phyloP scores from a whole-genome alignment of 1,140 invertebrate genomes.

The Drosophila elegans region DNA sequence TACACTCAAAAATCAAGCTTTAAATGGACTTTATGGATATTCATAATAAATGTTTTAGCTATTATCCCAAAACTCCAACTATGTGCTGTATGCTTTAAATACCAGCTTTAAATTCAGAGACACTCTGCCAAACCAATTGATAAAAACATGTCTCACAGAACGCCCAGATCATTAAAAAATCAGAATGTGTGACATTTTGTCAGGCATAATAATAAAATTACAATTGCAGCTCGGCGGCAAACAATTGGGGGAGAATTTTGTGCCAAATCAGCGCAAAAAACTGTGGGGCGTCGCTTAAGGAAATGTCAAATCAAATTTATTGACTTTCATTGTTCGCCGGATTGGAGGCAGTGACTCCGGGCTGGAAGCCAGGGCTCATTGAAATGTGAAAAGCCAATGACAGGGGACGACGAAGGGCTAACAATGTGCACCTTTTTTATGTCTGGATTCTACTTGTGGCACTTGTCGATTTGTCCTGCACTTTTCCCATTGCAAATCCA shows the following conservation, averaged over 20 bases:
- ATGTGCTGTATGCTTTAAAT: no score
- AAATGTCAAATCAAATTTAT: slow-evolving; percentile 84
- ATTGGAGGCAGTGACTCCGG: slow-evolving; percentile 43
- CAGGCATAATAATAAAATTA: slow-evolving; percentile 76
- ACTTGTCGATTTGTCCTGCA: slow-evolving; percentile 54
- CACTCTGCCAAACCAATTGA: slow-evolving; percentile 26
- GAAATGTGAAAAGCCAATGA: slow-evolving; percentile 81
- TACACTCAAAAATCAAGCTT: background rate
- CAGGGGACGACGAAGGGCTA: slow-evolving; percentile 46
- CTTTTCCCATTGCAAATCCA: slow-evolving; percentile 8
- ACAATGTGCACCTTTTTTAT: slow-evolving; percentile 61
- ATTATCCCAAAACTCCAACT: no score
- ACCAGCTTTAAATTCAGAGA: background rate
- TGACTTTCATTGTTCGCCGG: slow-evolving; percentile 75
- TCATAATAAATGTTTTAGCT: no score
- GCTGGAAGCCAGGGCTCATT: slow-evolving; percentile 60
- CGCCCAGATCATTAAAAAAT: slow-evolving; percentile 71
- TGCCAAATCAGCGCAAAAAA: slow-evolving; percentile 70
- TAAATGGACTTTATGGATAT: no score
- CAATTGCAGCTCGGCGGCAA: slow-evolving; percentile 58
- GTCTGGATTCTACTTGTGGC: slow-evolving; percentile 36
- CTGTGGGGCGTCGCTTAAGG: slow-evolving; percentile 33
- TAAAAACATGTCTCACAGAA: slow-evolving; percentile 46
- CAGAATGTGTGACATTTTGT: slow-evolving; percentile 72
- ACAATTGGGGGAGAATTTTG: slow-evolving; percentile 48